Percentiles rank a stretch among this genome's conserved stretches.
phyloP scores from a whole-genome alignment of 2,888 invertebrate genomes.

The Pyrrhia umbra region DNA sequence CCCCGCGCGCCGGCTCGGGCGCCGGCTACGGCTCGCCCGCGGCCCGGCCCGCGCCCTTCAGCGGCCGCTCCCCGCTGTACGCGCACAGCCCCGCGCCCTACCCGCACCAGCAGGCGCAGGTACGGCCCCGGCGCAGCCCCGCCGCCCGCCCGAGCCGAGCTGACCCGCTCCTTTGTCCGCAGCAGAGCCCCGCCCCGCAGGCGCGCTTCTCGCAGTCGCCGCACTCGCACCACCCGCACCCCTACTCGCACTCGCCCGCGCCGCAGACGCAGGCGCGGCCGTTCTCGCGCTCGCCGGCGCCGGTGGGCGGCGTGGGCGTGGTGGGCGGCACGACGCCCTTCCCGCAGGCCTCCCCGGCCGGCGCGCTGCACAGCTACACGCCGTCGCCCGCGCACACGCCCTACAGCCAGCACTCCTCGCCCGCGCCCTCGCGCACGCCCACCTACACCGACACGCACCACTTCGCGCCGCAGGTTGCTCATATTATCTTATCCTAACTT shows the following conservation, averaged over 20 bases:
- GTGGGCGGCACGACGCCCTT: conserved; percentile 68
- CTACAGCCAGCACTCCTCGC: conserved; percentile 86
- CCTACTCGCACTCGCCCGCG: conserved; percentile 77
- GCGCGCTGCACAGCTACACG: conserved; percentile 75
- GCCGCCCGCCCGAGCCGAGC: conserved; percentile 70
- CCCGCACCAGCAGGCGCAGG: conserved; percentile 69
- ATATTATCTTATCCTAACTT: no score
- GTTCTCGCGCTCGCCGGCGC: conserved; percentile 78
- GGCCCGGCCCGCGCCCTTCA: conserved; percentile 69
- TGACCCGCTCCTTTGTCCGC: conserved; percentile 7
- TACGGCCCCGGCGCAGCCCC: conserved; percentile 66
- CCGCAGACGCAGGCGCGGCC: conserved; percentile 65
- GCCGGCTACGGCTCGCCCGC: conserved; percentile 72
- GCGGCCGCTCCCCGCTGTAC: conserved; percentile 79
- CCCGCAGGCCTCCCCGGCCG: conserved; percentile 80
- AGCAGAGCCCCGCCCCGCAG: conserved; percentile 69
- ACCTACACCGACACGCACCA: conserved; percentile 70
- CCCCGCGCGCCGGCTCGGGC: conserved; percentile 64
- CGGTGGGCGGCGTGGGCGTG: conserved; percentile 57
- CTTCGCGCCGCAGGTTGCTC: conserved; percentile 52
- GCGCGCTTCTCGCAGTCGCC: conserved; percentile 73
- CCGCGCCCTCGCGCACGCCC: conserved; percentile 76
- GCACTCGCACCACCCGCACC: conserved; percentile 71
- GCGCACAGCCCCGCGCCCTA: conserved; percentile 76
- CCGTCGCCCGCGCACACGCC: conserved; percentile 86